Percentiles rank a stretch among this genome's conserved stretches.
These are phyloP conservation scores for Babyrousa celebensis DNA, from an alignment of 2,797 vertebrate genomes.

Conservation along the genomic window DNA sequence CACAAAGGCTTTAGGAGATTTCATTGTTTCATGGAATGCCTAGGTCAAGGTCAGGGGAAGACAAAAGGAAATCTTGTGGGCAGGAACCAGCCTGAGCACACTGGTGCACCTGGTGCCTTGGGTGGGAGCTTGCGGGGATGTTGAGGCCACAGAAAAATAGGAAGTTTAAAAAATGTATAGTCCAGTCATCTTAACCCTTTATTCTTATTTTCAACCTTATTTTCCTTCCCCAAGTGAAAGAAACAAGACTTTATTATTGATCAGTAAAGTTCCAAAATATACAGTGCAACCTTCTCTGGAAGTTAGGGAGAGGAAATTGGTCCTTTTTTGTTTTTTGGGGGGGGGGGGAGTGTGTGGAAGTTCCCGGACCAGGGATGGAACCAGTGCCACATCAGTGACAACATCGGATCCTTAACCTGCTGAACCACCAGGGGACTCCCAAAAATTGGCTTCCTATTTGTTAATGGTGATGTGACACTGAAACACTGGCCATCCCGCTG, in stretches of 20 bases:
- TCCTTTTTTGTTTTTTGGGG: too few species aligned
- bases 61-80: not conserved
- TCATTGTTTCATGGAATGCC: not conserved
- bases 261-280: not conserved
- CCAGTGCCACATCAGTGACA: too few species aligned
- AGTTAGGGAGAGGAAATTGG: not conserved
- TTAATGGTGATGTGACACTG: accelerated
- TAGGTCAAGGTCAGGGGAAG: not conserved
- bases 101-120: accelerated
- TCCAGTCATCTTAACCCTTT: not conserved
- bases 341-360: too few species aligned
- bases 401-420: too few species aligned
- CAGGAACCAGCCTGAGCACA: too few species aligned
- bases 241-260: too few species aligned
- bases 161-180: not conserved
- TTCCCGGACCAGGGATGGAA: too few species aligned
- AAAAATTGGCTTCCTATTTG: not conserved
- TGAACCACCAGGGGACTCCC: too few species aligned
- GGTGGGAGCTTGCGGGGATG: too few species aligned
- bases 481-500: not conserved
- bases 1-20: not conserved
- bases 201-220: not conserved
- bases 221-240: not conserved
- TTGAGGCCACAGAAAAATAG: not conserved
- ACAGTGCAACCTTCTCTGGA: not conserved